A percentile compares a stretch with the other conserved stretches of the same genome.
phyloP scores from a whole-genome alignment of 2,888 invertebrate species.

The Lumbricus terrestris region DNA sequence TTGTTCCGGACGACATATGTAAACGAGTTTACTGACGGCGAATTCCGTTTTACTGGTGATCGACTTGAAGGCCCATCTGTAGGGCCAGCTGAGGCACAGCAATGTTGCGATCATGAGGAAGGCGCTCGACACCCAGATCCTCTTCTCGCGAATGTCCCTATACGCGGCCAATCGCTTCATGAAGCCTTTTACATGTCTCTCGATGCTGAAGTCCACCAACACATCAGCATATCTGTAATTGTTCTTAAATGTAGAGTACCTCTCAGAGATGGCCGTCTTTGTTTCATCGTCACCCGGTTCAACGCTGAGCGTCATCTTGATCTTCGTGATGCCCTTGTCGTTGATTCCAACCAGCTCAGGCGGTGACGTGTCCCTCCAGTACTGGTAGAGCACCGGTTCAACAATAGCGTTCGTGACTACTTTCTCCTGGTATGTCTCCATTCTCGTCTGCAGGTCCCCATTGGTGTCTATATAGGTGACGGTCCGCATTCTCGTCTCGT shows the following conservation, averaged over 20 bases:
- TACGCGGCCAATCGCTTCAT: not conserved
- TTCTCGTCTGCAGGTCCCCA: not conserved
- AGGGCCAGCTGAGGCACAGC: not conserved
- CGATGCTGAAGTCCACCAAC: not conserved
- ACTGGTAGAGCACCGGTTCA: not conserved
- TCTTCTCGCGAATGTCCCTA: not conserved
- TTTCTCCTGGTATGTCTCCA: not conserved
- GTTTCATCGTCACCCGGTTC: not conserved
- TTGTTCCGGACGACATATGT: not conserved
- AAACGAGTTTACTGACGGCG: not conserved
- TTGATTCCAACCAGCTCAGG: not conserved
- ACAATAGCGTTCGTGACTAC: not conserved
- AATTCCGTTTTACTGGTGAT: not conserved
- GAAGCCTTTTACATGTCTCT: not conserved
- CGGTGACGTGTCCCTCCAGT: conserved; percentile 3
- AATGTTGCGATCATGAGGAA: not conserved
- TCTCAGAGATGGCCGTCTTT: not conserved
- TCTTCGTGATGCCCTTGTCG: not conserved
- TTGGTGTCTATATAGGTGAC: not conserved
- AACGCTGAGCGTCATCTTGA: conserved; percentile 16
- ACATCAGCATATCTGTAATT: not conserved
- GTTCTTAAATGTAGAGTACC: not conserved
- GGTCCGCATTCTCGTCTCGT: not conserved
- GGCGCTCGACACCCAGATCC: not conserved
- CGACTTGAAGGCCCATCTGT: not conserved